These are phyloP conservation scores for Cherax quadricarinatus DNA, from an alignment of 1,140 invertebrate species.

Conservation along the genomic window DNA sequence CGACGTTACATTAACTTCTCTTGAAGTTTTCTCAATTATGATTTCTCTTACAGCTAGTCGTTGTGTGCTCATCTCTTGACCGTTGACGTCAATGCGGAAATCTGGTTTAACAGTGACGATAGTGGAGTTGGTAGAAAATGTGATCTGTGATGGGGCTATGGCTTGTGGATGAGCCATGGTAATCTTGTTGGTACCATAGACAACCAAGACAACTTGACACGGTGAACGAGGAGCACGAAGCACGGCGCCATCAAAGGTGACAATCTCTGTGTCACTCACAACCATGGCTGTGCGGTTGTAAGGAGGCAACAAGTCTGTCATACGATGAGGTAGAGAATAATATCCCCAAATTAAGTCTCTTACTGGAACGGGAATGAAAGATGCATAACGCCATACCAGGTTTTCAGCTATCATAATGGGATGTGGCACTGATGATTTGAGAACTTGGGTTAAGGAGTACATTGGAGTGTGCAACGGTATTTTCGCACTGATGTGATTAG, in stretches of 20 bases:
- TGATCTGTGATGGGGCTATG: background rate
- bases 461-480: background rate
- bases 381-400: background rate
- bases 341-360: background rate
- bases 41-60: background rate
- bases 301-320: background rate
- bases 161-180: background rate
- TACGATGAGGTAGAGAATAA: background rate
- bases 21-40: background rate
- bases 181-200: background rate
- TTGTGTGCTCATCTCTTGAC: background rate
- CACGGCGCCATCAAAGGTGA: slow-evolving; percentile 5
- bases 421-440: background rate
- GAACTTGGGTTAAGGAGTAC: background rate
- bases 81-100: slow-evolving; percentile 1
- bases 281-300: background rate
- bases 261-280: background rate
- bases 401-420: background rate
- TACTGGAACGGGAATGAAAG: background rate
- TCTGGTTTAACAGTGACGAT: background rate
- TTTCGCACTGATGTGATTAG: background rate
- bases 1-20: background rate
- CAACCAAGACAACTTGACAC: background rate
- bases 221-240: background rate
- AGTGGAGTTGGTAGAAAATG: background rate